Percentiles rank a stretch among this genome's conserved stretches.
phyloP scores from a whole-genome alignment of 1,140 invertebrate genomes.

The Parapsyche elsis region DNA sequence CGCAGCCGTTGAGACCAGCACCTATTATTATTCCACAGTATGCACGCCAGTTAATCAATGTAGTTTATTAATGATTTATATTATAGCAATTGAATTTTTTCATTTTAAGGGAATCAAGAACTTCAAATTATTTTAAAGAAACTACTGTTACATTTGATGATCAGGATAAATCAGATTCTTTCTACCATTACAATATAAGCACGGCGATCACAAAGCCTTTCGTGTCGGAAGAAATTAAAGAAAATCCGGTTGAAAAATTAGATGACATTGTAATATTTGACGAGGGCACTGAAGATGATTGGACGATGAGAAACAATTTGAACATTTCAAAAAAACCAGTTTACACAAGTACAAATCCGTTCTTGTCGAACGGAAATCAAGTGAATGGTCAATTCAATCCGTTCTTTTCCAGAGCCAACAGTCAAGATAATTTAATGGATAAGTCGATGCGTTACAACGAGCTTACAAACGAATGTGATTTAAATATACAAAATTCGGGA shows the following conservation, averaged over 20 bases:
- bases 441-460: conserved; percentile 40
- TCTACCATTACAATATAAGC: conserved; percentile 53
- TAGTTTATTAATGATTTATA: background rate
- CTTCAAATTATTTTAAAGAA: conserved; percentile 36
- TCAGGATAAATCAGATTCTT: conserved; percentile 50
- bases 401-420: conserved; percentile 42
- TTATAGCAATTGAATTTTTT: too few relatives aligned
- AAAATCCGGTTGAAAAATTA: conserved; percentile 31
- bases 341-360: conserved; percentile 55
- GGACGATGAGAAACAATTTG: conserved; percentile 52
- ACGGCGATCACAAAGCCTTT: conserved; percentile 43
- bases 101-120: conserved; percentile 40
- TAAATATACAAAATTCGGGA: conserved; percentile 33
- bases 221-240: conserved; percentile 39
- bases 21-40: conserved; percentile 61
- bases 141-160: conserved; percentile 41
- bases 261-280: conserved; percentile 43
- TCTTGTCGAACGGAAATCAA: conserved; percentile 48
- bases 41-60: background rate
- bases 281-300: conserved; percentile 50
- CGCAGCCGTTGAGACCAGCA: conserved; percentile 69
- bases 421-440: conserved; percentile 15
- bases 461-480: conserved; percentile 48
- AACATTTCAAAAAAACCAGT: conserved; percentile 54
- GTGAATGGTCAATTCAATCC: conserved; percentile 54